These are phyloP conservation scores for Hedya salicella DNA, from an alignment of 2,888 invertebrate species.

Conservation along the genomic window DNA sequence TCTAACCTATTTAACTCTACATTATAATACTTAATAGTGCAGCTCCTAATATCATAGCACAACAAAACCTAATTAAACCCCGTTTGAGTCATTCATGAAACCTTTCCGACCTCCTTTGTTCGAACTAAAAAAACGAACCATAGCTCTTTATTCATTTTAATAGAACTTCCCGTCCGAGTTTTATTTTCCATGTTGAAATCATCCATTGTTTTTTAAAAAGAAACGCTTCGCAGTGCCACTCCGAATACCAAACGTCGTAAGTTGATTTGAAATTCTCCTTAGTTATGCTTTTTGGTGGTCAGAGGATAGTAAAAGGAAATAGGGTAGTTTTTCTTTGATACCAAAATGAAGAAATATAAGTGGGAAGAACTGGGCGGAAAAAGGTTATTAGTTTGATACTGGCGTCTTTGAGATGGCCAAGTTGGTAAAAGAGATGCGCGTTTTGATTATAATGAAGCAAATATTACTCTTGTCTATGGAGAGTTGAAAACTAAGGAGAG, in stretches of 20 bases:
- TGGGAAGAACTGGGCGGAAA: background rate
- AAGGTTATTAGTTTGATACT: slow-evolving; percentile 25
- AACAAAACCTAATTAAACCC: slow-evolving; percentile 26
- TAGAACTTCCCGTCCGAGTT: slow-evolving; percentile 27
- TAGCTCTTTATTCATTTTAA: slow-evolving; percentile 34
- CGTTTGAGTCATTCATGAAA: slow-evolving; percentile 22
- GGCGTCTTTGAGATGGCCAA: slow-evolving; percentile 5
- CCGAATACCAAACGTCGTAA: background rate
- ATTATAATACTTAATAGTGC: background rate
- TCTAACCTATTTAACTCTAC: background rate
- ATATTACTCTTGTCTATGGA: too few species aligned
- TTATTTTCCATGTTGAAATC: slow-evolving; percentile 37
- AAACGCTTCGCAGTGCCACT: background rate
- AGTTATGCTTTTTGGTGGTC: slow-evolving; percentile 14
- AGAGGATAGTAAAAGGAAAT: background rate
- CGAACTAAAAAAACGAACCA: background rate
- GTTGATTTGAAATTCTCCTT: background rate
- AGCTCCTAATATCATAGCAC: background rate
- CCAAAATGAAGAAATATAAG: slow-evolving; percentile 26
- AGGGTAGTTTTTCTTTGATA: slow-evolving; percentile 30
- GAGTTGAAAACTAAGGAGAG: too few species aligned
- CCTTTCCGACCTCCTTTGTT: slow-evolving; percentile 9
- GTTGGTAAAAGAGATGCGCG: background rate
- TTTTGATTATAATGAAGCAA: background rate
- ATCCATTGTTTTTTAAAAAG: slow-evolving; percentile 19